These are phyloP conservation scores for Mormyrus hasselquistii DNA, from an alignment of 2,797 vertebrate genomes.

Conservation along the genomic window DNA sequence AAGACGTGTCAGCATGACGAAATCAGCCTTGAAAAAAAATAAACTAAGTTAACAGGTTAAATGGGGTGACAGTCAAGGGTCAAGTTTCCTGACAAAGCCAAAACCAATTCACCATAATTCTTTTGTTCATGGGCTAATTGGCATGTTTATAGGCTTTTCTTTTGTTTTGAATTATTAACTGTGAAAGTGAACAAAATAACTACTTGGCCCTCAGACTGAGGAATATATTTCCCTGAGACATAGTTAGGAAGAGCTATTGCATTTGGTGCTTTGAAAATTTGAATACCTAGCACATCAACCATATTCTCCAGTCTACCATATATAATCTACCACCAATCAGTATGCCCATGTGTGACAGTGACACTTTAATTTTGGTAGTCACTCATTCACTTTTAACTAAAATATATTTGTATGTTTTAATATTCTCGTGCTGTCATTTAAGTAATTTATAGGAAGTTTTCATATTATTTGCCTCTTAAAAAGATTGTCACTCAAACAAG, in stretches of 20 bases:
- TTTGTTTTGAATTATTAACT: background rate
- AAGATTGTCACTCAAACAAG: background rate
- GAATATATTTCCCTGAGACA: background rate
- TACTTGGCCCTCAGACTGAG: background rate
- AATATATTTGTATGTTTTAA: background rate
- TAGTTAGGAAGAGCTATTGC: background rate
- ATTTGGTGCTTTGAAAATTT: background rate
- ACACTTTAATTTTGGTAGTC: background rate
- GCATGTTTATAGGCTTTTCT: background rate
- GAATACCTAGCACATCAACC: background rate
- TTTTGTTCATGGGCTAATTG: background rate
- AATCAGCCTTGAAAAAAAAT: background rate
- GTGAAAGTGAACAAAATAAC: background rate
- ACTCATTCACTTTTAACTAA: background rate
- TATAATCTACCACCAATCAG: background rate
- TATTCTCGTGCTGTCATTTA: background rate
- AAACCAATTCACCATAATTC: background rate
- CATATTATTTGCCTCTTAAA: background rate
- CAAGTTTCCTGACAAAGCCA: background rate
- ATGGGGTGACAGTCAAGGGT: background rate
- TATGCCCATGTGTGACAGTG: background rate
- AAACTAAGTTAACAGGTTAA: background rate
- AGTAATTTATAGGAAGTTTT: background rate
- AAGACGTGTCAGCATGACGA: background rate
- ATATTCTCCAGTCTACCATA: background rate